phyloP scores from a whole-genome alignment of 2,113 vertebrate species.

The Oceanites oceanicus region DNA sequence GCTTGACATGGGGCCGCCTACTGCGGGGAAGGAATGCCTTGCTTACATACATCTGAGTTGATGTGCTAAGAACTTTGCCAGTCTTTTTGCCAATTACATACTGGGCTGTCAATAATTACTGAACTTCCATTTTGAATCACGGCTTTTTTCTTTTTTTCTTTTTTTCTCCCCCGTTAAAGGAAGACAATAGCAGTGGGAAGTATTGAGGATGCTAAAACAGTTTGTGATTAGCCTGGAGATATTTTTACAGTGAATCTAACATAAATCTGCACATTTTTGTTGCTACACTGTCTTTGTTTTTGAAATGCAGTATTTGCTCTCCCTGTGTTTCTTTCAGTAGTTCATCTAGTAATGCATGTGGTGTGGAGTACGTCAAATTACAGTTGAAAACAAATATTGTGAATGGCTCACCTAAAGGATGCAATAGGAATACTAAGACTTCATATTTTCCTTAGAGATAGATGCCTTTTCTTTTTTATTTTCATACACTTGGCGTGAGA shows the following conservation, averaged over 20 bases:
- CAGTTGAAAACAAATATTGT: not conserved
- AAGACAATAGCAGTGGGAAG: not conserved
- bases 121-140: conserved; percentile 11
- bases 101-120: not conserved
- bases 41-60: not conserved
- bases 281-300: not conserved
- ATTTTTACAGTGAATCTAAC: not conserved
- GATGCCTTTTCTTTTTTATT: not conserved
- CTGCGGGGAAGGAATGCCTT: not conserved
- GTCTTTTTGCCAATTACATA: not conserved
- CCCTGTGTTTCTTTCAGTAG: not conserved
- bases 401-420: not conserved
- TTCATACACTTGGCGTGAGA: not conserved
- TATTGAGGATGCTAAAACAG: not conserved
- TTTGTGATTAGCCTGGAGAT: not conserved
- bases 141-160: not conserved
- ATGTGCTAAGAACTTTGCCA: conserved; percentile 14
- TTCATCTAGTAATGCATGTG: not conserved
- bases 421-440: not conserved
- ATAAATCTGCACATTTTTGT: not conserved
- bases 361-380: not conserved
- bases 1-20: conserved; percentile 14
- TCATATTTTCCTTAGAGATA: not conserved
- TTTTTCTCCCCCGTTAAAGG: not conserved
- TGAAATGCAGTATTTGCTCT: not conserved